Conservation (phyloP, 2,113 vertebrate genomes). For the Argyrosomus japonicus region DNA sequence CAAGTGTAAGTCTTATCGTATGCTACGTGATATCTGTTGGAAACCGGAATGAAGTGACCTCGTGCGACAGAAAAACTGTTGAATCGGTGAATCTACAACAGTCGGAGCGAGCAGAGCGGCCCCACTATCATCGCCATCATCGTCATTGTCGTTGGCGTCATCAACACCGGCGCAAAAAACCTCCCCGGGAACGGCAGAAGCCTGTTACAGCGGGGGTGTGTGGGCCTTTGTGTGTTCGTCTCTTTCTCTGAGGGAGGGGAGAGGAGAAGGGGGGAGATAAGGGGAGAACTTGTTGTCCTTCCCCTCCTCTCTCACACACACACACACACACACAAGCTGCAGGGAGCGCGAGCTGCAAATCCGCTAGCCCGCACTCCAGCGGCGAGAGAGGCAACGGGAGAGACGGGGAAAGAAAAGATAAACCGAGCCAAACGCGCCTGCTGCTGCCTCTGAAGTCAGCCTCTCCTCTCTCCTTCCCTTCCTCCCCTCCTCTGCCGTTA, state of each 20-base stretch:
- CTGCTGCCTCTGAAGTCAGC: conserved; percentile 70
- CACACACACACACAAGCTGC: conserved; percentile 33
- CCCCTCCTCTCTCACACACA: conserved; percentile 18
- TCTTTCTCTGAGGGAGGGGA: conserved; percentile 23
- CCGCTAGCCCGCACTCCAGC: conserved; percentile 58
- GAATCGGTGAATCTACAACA: conserved; percentile 21
- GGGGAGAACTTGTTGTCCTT: conserved; percentile 58
- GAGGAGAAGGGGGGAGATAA: conserved; percentile 19
- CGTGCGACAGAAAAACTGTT: background rate
- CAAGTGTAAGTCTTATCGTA: conserved; percentile 42
- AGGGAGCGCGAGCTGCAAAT: conserved; percentile 60
- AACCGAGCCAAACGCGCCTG: conserved; percentile 63
- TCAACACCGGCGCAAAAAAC: conserved; percentile 25
- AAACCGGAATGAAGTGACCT: conserved; percentile 44
- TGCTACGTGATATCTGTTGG: conserved; percentile 14
- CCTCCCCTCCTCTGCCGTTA: conserved; percentile 31
- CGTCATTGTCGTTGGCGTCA: background rate
- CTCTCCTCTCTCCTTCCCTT: conserved; percentile 35
- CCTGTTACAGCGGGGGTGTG: conserved; percentile 1
- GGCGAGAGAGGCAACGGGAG: conserved; percentile 57
- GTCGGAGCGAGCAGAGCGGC: background rate
- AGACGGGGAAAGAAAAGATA: conserved; percentile 59
- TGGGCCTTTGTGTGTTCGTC: conserved; percentile 38
- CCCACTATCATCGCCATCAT: conserved; percentile 26
- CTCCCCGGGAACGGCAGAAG: background rate